phyloP scores from a whole-genome alignment of 2,888 invertebrate species.

The Oligia latruncula region DNA sequence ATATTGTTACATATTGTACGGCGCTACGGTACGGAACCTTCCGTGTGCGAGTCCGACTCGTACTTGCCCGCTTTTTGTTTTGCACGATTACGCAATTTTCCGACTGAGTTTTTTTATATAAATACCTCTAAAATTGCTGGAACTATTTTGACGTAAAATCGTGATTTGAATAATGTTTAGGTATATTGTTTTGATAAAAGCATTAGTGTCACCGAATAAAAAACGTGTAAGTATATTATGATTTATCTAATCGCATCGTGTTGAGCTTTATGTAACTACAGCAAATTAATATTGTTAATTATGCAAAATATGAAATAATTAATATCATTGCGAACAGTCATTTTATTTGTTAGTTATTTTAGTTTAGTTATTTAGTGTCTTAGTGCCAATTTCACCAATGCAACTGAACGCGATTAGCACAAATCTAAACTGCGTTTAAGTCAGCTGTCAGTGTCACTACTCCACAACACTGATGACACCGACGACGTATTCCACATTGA shows the following conservation, averaged over 20 bases:
- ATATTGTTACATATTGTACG: background rate
- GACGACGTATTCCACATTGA: too few species aligned
- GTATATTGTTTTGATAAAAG: conserved; percentile 10
- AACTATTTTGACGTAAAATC: conserved; percentile 20
- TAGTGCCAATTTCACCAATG: background rate
- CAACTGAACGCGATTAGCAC: background rate
- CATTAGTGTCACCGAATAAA: conserved; percentile 25
- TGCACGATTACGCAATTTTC: conserved; percentile 1
- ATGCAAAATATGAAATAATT: conserved; percentile 10
- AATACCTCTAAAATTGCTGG: conserved; percentile 19
- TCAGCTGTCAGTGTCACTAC: background rate
- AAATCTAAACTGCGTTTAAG: background rate
- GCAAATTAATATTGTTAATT: conserved; percentile 1
- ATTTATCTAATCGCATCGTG: conserved; percentile 19
- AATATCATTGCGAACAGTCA: background rate
- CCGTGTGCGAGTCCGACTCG: background rate
- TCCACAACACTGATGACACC: background rate
- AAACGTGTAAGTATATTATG: conserved; percentile 2
- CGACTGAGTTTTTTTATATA: background rate
- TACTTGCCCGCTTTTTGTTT: background rate
- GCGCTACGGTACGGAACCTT: background rate
- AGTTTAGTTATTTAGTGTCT: background rate
- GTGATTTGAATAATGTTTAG: conserved; percentile 16
- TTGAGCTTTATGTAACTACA: conserved; percentile 14
- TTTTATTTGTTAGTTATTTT: background rate